A percentile compares a stretch with the other conserved stretches of the same genome.
These are phyloP conservation scores for Mirza zaza DNA, from an alignment of 2,113 vertebrate species.

Conservation along the genomic window DNA sequence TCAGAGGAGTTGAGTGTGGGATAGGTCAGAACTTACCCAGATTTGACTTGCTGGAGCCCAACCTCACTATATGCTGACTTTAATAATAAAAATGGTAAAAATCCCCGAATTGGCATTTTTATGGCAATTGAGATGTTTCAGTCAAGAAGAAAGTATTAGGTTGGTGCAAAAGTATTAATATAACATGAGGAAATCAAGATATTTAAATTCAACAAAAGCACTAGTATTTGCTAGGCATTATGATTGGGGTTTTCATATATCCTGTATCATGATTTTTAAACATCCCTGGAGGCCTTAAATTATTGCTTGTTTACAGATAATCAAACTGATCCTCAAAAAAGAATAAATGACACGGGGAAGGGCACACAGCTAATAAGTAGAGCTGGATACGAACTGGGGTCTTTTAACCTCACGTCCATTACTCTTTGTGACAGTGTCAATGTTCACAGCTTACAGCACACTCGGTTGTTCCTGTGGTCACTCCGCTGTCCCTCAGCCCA, in stretches of 20 bases:
- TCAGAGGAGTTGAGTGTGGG: neutral
- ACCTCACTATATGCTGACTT: neutral
- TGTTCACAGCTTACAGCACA: rapidly evolving
- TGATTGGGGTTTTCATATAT: neutral
- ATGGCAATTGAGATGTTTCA: neutral
- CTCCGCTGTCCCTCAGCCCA: neutral
- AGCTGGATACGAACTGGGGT: neutral
- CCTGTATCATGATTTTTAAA: neutral
- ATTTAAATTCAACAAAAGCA: constrained; percentile 12
- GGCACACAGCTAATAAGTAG: neutral
- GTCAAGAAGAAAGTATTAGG: neutral
- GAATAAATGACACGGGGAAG: neutral
- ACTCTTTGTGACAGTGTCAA: neutral
- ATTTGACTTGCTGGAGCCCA: neutral
- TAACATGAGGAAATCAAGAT: neutral
- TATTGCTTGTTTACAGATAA: neutral
- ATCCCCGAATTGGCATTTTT: neutral
- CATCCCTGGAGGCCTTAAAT: neutral
- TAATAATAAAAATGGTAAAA: constrained; percentile 1
- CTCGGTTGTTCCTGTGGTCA: neutral
- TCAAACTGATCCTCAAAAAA: neutral
- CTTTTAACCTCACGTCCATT: neutral
- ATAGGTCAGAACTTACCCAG: neutral
- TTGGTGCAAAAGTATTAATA: neutral
- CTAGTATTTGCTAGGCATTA: neutral